phyloP scores from a whole-genome alignment of 2,797 vertebrate genomes.

The Rhinichthys osculus region DNA sequence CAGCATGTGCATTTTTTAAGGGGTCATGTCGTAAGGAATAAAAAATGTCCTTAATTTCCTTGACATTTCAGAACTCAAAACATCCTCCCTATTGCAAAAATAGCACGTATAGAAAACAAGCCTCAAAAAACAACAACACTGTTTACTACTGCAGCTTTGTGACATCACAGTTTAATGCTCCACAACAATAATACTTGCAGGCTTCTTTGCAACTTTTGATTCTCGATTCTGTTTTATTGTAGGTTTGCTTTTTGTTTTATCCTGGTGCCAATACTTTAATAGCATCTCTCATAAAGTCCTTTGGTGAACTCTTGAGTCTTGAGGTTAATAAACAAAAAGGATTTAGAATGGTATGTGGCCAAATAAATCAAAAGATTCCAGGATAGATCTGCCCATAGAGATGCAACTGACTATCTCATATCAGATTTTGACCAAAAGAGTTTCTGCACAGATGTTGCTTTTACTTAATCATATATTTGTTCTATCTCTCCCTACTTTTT shows the following conservation, averaged over 20 bases:
- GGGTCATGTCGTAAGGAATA: neutral
- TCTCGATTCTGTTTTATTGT: too few species aligned
- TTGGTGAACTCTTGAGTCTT: too few species aligned
- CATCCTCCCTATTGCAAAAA: constrained; percentile 18
- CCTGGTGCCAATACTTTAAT: too few species aligned
- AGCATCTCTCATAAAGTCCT: too few species aligned
- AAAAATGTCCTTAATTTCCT: neutral
- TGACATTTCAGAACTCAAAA: neutral
- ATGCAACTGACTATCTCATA: neutral
- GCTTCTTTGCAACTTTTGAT: too few species aligned
- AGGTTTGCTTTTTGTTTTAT: too few species aligned
- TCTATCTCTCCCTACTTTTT: neutral
- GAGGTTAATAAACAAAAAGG: too few species aligned
- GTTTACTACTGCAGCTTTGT: neutral
- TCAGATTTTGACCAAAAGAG: neutral
- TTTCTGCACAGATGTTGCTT: neutral
- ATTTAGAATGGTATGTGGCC: neutral
- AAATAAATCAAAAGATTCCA: neutral
- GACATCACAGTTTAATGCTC: neutral
- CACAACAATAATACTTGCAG: too few species aligned
- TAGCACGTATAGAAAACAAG: neutral
- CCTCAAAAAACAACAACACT: neutral
- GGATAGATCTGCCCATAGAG: neutral
- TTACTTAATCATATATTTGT: neutral
- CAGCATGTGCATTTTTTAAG: neutral